Conservation (phyloP, 2,888 invertebrate genomes). For the Drosophila bunnanda region DNA sequence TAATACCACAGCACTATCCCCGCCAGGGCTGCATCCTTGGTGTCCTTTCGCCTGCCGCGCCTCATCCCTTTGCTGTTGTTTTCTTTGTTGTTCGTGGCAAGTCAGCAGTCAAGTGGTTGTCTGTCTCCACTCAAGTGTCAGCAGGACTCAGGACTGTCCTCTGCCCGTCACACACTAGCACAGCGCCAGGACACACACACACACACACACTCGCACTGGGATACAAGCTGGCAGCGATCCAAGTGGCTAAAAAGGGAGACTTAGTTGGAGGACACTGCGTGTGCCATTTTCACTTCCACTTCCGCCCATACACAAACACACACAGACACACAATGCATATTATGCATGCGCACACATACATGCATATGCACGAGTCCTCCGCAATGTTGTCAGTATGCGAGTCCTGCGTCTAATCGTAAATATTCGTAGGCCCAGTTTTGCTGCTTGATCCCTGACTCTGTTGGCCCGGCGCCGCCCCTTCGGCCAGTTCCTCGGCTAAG, state of each 20-base stretch:
- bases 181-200: background rate
- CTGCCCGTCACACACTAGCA: conserved; percentile 28
- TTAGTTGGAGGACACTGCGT: conserved; percentile 56
- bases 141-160: conserved; percentile 46
- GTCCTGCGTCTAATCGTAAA: conserved; percentile 58
- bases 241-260: conserved; percentile 52
- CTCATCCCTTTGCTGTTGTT: conserved; percentile 39
- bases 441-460: conserved; percentile 29
- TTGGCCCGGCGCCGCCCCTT: background rate
- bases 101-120: conserved; percentile 74
- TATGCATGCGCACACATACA: conserved; percentile 43
- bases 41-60: conserved; percentile 23
- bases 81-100: conserved; percentile 35
- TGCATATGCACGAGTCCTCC: conserved; percentile 47
- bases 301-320: conserved; percentile 36
- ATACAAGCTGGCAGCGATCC: conserved; percentile 54
- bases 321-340: conserved; percentile 37
- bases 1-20: background rate
- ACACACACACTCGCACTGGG: conserved; percentile 16
- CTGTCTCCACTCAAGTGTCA: conserved; percentile 77
- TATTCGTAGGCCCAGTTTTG: conserved; percentile 51
- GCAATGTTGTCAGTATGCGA: conserved; percentile 34
- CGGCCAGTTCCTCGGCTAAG: conserved; percentile 4
- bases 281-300: conserved; percentile 63
- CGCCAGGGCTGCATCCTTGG: background rate